Percentiles rank a stretch among this genome's conserved stretches.
These are phyloP conservation scores for Acleris cristana DNA, from an alignment of 2,888 invertebrate species.

Conservation along the genomic window DNA sequence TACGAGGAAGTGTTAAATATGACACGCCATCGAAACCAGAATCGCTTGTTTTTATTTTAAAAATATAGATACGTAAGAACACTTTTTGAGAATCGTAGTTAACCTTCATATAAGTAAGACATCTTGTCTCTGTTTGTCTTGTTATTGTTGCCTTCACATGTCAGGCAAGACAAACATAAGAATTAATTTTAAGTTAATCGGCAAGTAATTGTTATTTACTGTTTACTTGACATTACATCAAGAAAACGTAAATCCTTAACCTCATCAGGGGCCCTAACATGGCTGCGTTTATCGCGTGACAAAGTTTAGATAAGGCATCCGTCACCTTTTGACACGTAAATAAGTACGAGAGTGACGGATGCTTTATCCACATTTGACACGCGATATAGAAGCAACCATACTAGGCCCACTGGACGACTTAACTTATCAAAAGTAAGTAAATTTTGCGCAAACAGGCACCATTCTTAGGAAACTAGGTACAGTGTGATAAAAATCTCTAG, in stretches of 20 bases:
- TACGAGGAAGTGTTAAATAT: too few species aligned
- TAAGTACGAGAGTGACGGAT: too few species aligned
- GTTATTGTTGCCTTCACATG: slow-evolving; percentile 3
- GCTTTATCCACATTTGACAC: too few species aligned
- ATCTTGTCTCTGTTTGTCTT: background rate
- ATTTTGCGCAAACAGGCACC: background rate
- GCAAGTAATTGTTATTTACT: background rate
- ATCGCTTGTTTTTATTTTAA: too few species aligned
- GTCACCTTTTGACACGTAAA: too few species aligned
- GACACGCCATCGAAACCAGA: too few species aligned
- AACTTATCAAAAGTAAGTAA: background rate
- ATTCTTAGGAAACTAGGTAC: background rate
- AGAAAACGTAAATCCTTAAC: too few species aligned
- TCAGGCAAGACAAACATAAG: background rate
- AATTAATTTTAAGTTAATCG: slow-evolving; percentile 1
- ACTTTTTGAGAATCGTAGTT: background rate
- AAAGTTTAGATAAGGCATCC: too few species aligned
- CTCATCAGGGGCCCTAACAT: too few species aligned
- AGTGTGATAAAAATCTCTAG: slow-evolving; percentile 7
- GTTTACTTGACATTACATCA: background rate
- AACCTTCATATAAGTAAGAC: background rate
- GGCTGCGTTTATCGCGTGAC: too few species aligned
- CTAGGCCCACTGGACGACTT: too few species aligned
- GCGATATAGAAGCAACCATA: too few species aligned
- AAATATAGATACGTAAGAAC: background rate